phyloP scores from a whole-genome alignment of 2,888 invertebrate species.

The Polydrusus tereticollis region DNA sequence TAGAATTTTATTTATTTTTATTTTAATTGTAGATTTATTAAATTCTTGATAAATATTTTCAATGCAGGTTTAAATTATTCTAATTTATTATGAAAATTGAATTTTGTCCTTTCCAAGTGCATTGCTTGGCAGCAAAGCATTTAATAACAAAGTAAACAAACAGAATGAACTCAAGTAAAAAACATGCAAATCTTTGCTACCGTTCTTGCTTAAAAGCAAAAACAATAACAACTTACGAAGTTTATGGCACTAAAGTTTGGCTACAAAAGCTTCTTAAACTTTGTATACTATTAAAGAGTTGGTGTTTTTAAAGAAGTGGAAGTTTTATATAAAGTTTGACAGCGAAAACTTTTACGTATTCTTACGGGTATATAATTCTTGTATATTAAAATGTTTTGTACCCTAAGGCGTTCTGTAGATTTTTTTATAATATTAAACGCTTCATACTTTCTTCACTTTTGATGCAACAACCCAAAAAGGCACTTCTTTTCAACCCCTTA shows the following conservation, averaged over 20 bases:
- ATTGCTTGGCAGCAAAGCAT: not conserved
- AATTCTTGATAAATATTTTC: too few species aligned
- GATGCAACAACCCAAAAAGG: too few species aligned
- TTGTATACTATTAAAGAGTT: not conserved
- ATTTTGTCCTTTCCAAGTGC: not conserved
- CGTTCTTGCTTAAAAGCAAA: not conserved
- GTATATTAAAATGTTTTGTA: too few species aligned
- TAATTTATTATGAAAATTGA: too few species aligned
- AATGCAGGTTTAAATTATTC: too few species aligned
- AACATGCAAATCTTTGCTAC: not conserved
- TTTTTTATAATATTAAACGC: too few species aligned
- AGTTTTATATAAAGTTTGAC: not conserved
- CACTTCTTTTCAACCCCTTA: too few species aligned
- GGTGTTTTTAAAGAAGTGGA: not conserved
- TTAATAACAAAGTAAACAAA: not conserved
- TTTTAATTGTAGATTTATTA: too few species aligned
- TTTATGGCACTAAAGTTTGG: not conserved
- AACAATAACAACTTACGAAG: not conserved
- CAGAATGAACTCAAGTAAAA: not conserved
- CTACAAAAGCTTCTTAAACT: not conserved
- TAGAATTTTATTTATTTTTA: too few species aligned
- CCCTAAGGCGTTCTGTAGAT: too few species aligned
- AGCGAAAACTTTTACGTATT: not conserved
- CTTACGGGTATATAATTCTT: too few species aligned
- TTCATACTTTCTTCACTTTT: too few species aligned